Evolutionary conservation across 2,888 invertebrate genomes (phyloP).

Genomic region (Tiliacea citrago): DNA sequence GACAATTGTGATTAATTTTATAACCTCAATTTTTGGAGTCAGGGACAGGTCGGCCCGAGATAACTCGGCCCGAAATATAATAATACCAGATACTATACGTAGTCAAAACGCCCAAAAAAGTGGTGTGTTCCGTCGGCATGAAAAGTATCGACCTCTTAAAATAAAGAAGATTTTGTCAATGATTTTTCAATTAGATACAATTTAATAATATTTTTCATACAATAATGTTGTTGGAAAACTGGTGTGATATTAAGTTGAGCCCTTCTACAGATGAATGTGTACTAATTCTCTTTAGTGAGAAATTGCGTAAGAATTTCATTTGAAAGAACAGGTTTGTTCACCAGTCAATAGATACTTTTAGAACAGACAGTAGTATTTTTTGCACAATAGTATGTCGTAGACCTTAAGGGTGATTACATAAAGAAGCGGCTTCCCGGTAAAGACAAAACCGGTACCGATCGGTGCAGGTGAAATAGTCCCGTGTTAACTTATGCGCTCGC

Average conservation of each 20-base stretch:
- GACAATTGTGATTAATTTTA: neutral
- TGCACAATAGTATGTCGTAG: neutral
- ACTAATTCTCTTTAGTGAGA: neutral
- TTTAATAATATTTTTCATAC: neutral
- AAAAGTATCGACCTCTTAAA: no score
- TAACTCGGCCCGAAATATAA: no score
- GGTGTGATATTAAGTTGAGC: neutral
- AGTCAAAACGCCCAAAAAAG: no score
- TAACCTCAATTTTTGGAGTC: neutral
- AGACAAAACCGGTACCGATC: no score
- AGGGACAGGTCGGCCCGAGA: no score
- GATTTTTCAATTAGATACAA: neutral
- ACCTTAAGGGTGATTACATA: no score
- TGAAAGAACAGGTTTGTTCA: neutral
- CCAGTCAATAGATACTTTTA: neutral
- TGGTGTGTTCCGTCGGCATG: no score
- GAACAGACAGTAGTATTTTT: neutral
- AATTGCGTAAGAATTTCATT: neutral
- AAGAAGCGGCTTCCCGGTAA: no score
- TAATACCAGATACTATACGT: no score
- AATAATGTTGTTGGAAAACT: neutral
- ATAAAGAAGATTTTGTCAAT: no score
- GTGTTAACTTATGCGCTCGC: no score
- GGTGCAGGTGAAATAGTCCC: no score
- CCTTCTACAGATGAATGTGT: neutral